Evolutionary conservation across 2,888 invertebrate genomes (phyloP), one percentile per base, ranked within the genome.

Genomic region (Eugnorisma glareosa): DNA sequence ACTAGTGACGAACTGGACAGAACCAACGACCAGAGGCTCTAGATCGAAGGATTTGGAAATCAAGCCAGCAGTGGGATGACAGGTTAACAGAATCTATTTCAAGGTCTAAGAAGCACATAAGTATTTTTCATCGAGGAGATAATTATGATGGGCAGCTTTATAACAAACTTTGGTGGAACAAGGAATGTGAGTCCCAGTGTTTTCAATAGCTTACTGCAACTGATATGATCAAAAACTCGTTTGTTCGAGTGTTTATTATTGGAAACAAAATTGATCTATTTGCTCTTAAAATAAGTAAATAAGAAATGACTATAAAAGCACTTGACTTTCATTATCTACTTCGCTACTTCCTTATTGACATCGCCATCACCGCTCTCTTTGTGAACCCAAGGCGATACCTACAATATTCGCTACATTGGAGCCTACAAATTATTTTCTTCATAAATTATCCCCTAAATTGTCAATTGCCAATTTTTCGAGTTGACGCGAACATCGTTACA

Each of bases 401-500:
- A 43, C 28, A 69, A 57, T 54, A 21, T 59, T 81, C 85, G 64
- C 82, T 61, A 78, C 68, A 73, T 67, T 73, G 57, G 18, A 68
- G 57, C 68, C 61, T 73, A 76, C 72, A 82, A 85, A 85, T 81
- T 81, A 87, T 85, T 89, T 84, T 88, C 75, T 68, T 79, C 77
- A 67, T 67, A 88, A 88, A 88, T 80, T 82, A 84, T 87, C 67
- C 83, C 54, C 84, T 86, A 91, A 91, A 89, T 91, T 91, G 91
- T 89, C 91, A 91, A 91, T 91, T 90, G 90, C 69, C 92, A 89
- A 91, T 91, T 91, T 90, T 85, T 87, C 84, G 82, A 81, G 74
- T 84, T 86, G 89, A 89, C 89, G 85, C 86, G 88, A 89, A 89
- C 88, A 71, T 89, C 86, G 89, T 90, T 91, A 90, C 90, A 90